Conservation (phyloP, 2,797 vertebrate genomes). For the Parambassis ranga region DNA sequence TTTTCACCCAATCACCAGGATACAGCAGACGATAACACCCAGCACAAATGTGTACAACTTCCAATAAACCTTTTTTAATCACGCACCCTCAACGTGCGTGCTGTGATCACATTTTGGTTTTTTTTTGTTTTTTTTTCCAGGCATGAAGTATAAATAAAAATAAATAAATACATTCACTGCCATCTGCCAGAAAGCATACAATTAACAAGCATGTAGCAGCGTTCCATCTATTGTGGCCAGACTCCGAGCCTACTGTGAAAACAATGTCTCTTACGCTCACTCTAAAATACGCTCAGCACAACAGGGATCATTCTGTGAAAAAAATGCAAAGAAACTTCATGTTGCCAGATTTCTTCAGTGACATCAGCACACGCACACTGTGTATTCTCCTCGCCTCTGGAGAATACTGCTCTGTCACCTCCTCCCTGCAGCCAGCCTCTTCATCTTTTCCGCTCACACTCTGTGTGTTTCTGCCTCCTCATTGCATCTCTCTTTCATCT, state of each 20-base stretch:
- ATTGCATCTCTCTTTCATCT: conserved; percentile 48
- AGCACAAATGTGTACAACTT: no score
- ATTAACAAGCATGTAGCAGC: conserved; percentile 10
- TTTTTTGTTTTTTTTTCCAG: not conserved
- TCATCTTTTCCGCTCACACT: conserved; percentile 48
- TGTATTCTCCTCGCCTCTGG: conserved; percentile 50
- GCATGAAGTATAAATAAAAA: no score
- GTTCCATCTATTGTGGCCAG: conserved; percentile 1
- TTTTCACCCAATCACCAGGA: no score
- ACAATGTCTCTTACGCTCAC: not conserved
- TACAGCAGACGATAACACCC: no score
- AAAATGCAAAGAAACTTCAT: conserved; percentile 16
- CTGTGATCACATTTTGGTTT: not conserved
- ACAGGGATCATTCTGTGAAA: not conserved
- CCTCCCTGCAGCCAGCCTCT: conserved; percentile 47
- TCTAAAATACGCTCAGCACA: conserved; percentile 1
- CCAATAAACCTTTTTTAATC: no score
- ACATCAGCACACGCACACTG: conserved; percentile 32
- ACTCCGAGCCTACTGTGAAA: not conserved
- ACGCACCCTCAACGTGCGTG: not conserved
- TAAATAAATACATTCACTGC: not conserved
- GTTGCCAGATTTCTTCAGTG: conserved; percentile 20
- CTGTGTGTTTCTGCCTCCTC: conserved; percentile 38
- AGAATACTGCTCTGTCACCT: conserved; percentile 49
- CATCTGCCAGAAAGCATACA: not conserved